Percentiles rank a stretch among this genome's conserved stretches.
Evolutionary conservation across 1,140 invertebrate species (phyloP).

Genomic region (Rhysida immarginata): DNA sequence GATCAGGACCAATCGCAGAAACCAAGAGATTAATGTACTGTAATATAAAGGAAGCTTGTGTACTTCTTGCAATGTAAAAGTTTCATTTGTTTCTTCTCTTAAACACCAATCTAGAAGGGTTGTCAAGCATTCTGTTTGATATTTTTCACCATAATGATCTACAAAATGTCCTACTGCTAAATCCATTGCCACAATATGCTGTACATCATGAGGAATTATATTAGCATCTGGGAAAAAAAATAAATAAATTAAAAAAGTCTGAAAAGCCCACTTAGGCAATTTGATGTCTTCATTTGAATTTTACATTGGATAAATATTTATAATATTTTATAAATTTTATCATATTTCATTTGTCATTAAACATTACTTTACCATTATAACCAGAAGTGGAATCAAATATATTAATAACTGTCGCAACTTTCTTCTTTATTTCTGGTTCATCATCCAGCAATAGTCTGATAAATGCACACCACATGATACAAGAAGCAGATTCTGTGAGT

Average conservation of each 20-base stretch:
- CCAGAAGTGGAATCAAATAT: background rate
- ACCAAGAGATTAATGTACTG: too few relatives aligned
- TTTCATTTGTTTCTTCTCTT: conserved; percentile 1
- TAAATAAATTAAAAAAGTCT: too few relatives aligned
- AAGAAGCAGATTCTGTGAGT: conserved; percentile 14
- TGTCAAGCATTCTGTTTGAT: conserved; percentile 10
- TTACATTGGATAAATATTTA: too few relatives aligned
- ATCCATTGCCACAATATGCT: conserved; percentile 1
- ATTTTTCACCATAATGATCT: conserved; percentile 7
- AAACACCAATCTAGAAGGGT: conserved; percentile 16
- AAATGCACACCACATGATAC: conserved; percentile 21
- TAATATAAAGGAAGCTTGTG: too few relatives aligned
- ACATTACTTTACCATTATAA: too few relatives aligned
- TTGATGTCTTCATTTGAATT: too few relatives aligned
- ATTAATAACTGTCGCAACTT: background rate
- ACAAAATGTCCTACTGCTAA: conserved; percentile 13
- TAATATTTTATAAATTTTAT: too few relatives aligned
- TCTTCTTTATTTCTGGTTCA: conserved; percentile 23
- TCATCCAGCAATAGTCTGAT: conserved; percentile 24
- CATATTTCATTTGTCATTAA: too few relatives aligned
- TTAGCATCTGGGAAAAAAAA: background rate
- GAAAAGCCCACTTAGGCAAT: too few relatives aligned
- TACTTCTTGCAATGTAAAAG: background rate
- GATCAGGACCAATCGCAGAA: too few relatives aligned
- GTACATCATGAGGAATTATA: background rate